Evolutionary conservation across 2,797 vertebrate genomes (phyloP).

Genomic region (Pipistrellus kuhlii): DNA sequence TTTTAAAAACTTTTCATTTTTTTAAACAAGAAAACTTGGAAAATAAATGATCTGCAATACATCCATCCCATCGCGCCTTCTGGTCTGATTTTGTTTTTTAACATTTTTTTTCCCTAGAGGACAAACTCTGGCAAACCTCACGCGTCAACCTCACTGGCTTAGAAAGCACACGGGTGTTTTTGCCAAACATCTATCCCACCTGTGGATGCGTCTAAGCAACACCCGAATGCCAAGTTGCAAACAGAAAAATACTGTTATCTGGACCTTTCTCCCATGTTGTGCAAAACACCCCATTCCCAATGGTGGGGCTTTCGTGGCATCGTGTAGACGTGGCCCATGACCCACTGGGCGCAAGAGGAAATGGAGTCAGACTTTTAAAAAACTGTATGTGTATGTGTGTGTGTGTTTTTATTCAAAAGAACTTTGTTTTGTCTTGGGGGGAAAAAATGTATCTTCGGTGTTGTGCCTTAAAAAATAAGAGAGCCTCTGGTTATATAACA

Average conservation of each 20-base stretch:
- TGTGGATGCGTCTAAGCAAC: slow-evolving; percentile 45
- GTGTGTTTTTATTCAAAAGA: slow-evolving; percentile 39
- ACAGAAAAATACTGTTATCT: slow-evolving; percentile 53
- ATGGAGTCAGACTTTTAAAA: slow-evolving; percentile 26
- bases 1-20: slow-evolving; percentile 82
- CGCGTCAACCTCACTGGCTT: slow-evolving; percentile 88
- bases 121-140: slow-evolving; percentile 89
- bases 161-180: slow-evolving; percentile 86
- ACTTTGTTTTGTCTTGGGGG: background rate
- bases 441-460: slow-evolving; percentile 60
- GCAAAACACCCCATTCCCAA: slow-evolving; percentile 56
- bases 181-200: slow-evolving; percentile 62
- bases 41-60: slow-evolving; percentile 89
- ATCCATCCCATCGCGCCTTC: slow-evolving; percentile 91
- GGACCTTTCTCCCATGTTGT: slow-evolving; percentile 50
- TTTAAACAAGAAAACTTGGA: slow-evolving; percentile 89
- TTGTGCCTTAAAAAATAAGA: slow-evolving; percentile 84
- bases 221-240: slow-evolving; percentile 42
- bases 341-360: background rate
- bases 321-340: slow-evolving; percentile 43
- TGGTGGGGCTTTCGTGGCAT: background rate
- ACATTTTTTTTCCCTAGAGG: slow-evolving; percentile 86
- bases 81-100: slow-evolving; percentile 83
- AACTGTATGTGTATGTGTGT: background rate
- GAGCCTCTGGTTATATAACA: slow-evolving; percentile 75